Evolutionary conservation across 2,888 invertebrate genomes (phyloP).

Genomic region (Chironomus riparius): DNA sequence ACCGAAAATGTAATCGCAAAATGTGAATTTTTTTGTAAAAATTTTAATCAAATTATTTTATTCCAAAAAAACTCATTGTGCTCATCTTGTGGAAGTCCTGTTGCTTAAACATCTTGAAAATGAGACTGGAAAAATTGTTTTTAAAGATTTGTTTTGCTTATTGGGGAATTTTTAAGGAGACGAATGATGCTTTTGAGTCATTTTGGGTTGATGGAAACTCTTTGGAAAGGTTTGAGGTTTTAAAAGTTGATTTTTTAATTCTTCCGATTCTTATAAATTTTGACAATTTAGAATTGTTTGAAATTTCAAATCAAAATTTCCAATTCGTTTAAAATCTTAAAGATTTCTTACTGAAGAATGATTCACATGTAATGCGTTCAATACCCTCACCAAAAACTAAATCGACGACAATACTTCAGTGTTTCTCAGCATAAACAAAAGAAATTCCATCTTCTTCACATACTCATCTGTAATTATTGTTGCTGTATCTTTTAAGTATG

Average conservation of each 20-base stretch:
- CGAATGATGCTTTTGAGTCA: neutral
- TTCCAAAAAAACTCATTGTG: neutral
- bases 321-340: no score
- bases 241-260: no score
- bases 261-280: no score
- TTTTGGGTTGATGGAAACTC: no score
- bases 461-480: neutral
- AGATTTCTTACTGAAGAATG: no score
- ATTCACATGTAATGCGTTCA: no score
- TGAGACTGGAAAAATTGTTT: neutral
- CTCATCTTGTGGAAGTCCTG: neutral
- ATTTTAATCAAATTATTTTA: neutral
- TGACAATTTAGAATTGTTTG: no score
- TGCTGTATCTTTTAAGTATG: neutral
- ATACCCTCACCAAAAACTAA: no score
- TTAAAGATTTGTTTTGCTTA: neutral
- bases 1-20: neutral
- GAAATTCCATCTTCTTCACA: neutral
- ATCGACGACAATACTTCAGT: no score
- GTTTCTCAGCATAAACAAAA: no score
- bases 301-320: no score
- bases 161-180: neutral
- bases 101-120: neutral
- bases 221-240: no score
- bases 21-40: neutral